Evolutionary conservation across 2,797 vertebrate species (phyloP).

Genomic region (Chelonia mydas): DNA sequence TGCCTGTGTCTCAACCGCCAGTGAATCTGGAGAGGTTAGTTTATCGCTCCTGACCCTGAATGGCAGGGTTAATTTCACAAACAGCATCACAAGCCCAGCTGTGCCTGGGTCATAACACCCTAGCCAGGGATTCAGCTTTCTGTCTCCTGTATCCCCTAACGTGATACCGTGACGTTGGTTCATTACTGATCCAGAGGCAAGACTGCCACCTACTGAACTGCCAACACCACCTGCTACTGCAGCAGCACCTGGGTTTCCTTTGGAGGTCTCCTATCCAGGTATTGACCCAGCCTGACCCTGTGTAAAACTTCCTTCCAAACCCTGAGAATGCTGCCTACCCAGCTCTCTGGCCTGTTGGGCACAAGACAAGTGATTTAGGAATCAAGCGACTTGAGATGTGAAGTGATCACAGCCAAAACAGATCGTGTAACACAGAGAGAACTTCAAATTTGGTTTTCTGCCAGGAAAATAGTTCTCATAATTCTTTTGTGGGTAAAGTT

Average conservation of each 20-base stretch:
- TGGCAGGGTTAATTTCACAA: neutral
- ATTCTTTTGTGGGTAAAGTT: neutral
- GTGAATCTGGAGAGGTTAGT: neutral
- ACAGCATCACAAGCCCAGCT: neutral
- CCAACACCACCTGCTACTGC: neutral
- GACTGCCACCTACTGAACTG: neutral
- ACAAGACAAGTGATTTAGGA: neutral
- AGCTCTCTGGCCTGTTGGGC: neutral
- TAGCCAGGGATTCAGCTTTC: neutral
- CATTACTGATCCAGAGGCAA: rapidly evolving
- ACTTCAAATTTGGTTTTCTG: neutral
- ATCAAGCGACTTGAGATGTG: neutral
- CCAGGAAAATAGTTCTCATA: neutral
- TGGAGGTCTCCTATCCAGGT: neutral
- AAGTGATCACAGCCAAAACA: neutral
- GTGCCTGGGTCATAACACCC: neutral
- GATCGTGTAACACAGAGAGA: neutral
- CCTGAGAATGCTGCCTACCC: rapidly evolving
- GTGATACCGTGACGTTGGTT: neutral
- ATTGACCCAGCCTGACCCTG: neutral
- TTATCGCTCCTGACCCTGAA: neutral
- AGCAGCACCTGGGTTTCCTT: neutral
- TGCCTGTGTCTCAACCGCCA: neutral
- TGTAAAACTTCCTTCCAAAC: neutral
- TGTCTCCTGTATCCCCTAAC: neutral